Base-by-base conservation (phyloP, 1,140 invertebrate species). In the Hesperophylax magnus region DNA sequence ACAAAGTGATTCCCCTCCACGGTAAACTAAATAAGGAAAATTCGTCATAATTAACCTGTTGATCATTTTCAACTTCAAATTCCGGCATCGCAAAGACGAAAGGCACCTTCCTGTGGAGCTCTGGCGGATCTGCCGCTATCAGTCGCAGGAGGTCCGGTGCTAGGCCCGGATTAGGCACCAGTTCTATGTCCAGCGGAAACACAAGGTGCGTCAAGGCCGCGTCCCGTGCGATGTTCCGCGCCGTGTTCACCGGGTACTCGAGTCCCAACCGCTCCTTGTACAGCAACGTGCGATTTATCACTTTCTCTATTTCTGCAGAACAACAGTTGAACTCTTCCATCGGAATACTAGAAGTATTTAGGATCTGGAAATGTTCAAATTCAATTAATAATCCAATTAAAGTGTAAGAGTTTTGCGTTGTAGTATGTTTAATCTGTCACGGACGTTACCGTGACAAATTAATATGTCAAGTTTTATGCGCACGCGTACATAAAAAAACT, bases 241-340 rank as follows among this genome's bases (percentile, higher is more conserved):
- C 96, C 1, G 97, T 95, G 86, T 97, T 97, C 15, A 97, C 95
- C 0, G 96, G 96, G 86, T 97, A 97, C 0, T 96, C 86, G 0
- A 97, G 89, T 85, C 93, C 95, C 85, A 95, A 95, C 74, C 94
- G 92, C 20, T 91, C 92, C 87, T 95, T 96, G 87, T 95, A 97
- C 83, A 96, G 93, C 56, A 92, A 91, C 6, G 84, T 85, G 2
- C 91, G 90, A 11, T 93, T 90, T 84, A n/a, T n/a, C n/a, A 94
- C 94, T 2, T 91, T 86, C 91, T 94, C 96, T 0, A 95, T 95
- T 0, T 94, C 90, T 3, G 91, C 90, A 7, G 90, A 84, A 2
- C 93, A 91, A 85, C 95, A 96, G 85, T 96, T 96, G 85, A 65
- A 17, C 61, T n/a, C n/a, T 65, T 24, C 7, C 61, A 65, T 65